Base-by-base conservation (phyloP, 2,113 vertebrate species). In the Embiotoca jacksoni region DNA sequence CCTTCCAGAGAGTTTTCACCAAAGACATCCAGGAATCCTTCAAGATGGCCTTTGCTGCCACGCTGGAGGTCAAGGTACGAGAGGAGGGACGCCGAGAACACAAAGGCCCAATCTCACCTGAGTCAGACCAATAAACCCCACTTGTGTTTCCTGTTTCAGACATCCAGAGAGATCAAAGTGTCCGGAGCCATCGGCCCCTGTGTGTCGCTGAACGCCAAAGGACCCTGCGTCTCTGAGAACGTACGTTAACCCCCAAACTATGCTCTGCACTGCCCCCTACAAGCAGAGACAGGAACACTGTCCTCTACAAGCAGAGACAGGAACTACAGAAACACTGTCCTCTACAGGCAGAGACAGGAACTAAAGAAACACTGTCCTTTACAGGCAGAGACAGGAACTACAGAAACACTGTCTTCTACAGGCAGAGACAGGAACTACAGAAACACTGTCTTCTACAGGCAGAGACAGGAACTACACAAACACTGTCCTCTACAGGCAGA, bases 141-240 rank as follows among this genome's bases (percentile, higher is more conserved):
- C 49, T 68, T 1, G 46, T 33, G n/a, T 63, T 65, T 30, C 32
- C 3, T 62, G 1, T 81, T 88, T 14, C 80, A 99, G 98, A 99
- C 97, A 0, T 99, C 98, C 86, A 97, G 98, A 91, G 98, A 99
- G 94, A 94, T 99, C 85, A 99, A 99, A 91, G 95, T 99, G 75
- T 99, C 98, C 10, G 98, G 98, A 89, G 97, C 97, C 0, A 99
- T 99, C 79, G 98, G 98, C 60, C 98, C 98, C 4, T 99, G 98
- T 83, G 95, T 98, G 1, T 98, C 98, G 14, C 95, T 99, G 16
- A 97, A 95, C 61, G 96, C 98, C 53, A 99, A 99, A 93, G 98
- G 98, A 85, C 97, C 98, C 0, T 98, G 97, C 75, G 97, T 99
- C 36, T 99, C 98, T 83, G 98, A 99, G 95, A 99, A 99, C 36